A percentile compares a stretch with the other conserved stretches of the same genome.
These are phyloP conservation scores for Ophthalmolycus amberensis DNA, from an alignment of 2,113 vertebrate genomes.

Conservation along the genomic window DNA sequence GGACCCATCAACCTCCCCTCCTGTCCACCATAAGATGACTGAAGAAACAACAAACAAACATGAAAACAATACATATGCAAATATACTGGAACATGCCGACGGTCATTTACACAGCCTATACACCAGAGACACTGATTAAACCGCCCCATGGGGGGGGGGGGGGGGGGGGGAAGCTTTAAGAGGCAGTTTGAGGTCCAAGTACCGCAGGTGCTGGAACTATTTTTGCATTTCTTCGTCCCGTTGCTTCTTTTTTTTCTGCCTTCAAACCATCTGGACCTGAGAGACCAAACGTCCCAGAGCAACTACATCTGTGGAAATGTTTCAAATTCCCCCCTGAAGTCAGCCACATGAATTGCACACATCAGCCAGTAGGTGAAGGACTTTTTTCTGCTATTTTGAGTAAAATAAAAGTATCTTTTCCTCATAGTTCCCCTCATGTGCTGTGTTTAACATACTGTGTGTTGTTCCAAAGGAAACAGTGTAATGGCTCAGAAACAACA, in stretches of 20 bases:
- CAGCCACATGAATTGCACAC: slow-evolving; percentile 11
- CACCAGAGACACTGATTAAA: slow-evolving; percentile 66
- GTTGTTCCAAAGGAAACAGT: background rate
- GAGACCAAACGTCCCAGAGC: slow-evolving; percentile 38
- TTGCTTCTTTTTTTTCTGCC: slow-evolving; percentile 6
- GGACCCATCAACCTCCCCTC: no score
- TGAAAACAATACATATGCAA: background rate
- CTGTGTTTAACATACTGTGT: background rate
- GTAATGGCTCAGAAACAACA: background rate
- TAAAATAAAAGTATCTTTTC: background rate
- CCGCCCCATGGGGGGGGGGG: slow-evolving; percentile 14
- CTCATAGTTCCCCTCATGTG: background rate
- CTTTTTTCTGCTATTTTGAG: background rate
- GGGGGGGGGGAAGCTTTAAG: no score
- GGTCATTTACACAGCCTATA: background rate
- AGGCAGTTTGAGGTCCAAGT: no score
- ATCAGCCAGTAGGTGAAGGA: background rate
- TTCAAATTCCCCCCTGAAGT: slow-evolving; percentile 10
- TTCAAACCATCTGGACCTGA: slow-evolving; percentile 41
- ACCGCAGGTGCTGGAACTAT: slow-evolving; percentile 2
- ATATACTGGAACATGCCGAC: background rate
- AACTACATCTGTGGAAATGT: slow-evolving; percentile 31
- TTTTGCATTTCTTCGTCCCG: slow-evolving; percentile 24
- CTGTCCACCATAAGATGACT: background rate
- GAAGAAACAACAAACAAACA: background rate